Base-by-base conservation (phyloP, 2,888 invertebrate genomes). In the Ypsolopha scabrella region DNA sequence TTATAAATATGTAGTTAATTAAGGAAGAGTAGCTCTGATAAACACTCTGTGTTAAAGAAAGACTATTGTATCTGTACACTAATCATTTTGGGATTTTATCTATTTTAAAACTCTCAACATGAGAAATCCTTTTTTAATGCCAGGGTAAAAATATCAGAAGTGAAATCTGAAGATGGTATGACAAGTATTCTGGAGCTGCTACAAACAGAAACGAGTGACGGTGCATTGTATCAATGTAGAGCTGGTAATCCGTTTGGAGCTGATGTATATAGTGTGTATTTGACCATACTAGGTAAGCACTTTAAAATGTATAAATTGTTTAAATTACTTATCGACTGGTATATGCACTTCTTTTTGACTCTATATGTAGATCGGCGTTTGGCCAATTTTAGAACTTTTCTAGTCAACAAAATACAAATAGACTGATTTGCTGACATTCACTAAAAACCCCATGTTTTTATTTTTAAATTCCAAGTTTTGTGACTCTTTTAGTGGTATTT, bases 211-310 rank as follows among this genome's bases (percentile, higher is more conserved):
- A 72, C 80, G 0, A 77, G 67, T 39, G 87, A 87, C 48, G 85
- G 79, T 41, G 87, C 87, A 0, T 56, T 82, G 41, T 87, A 86
- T 54, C 82, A 87, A 54, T 87, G 87, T 53, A 72, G 82, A 58
- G 87, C 87, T 14, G 82, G 82, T 0, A 87, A 87, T 52, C 85
- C 87, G 0, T 86, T 74, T 51, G 87, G 87, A 41, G 83, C 85
- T 13, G 85, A 85, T 39, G 72, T 80, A 1, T 85, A 71, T 53
- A 80, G 69, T 41, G 78, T 83, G 0, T 60, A 76, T 51, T 72
- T 87, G 9, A 82, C 72, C 53, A 86, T 87, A 62, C 61, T 87
- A 53, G 87, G 87, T 86, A 62, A 70, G 64, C n/a, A 10, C 9
- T 10, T 38, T 9, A 38, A n/a, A n/a, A n/a, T n/a, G n/a, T 38